A percentile compares a stretch with the other conserved stretches of the same genome.
Evolutionary conservation across 2,113 vertebrate genomes (phyloP).

Genomic region (Tenebrosternarchus preto): DNA sequence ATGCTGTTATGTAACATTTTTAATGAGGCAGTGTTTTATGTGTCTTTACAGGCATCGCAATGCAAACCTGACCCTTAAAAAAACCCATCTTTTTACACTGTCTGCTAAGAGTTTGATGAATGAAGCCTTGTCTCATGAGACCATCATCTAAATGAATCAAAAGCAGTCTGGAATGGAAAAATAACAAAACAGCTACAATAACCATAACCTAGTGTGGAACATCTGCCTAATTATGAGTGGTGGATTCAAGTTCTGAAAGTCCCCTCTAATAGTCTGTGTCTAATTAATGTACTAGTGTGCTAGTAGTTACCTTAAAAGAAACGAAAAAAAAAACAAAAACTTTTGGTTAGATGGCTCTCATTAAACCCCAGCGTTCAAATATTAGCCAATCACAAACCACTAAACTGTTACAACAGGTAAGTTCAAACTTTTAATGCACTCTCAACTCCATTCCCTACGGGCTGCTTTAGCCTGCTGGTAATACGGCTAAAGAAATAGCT

Average conservation of each 20-base stretch:
- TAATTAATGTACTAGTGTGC: background rate
- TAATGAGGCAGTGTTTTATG: conserved; percentile 30
- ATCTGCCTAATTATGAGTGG: conserved; percentile 21
- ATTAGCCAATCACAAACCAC: conserved; percentile 44
- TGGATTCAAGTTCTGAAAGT: conserved; percentile 3
- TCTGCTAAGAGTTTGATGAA: conserved; percentile 9
- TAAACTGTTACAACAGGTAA: conserved; percentile 47
- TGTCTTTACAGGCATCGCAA: conserved; percentile 21
- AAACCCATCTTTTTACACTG: conserved; percentile 20
- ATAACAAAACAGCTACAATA: background rate
- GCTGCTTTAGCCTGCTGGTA: conserved; percentile 53
- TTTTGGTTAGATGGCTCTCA: conserved; percentile 30
- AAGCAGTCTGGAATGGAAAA: background rate
- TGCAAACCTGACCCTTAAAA: conserved; percentile 23
- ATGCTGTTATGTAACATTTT: background rate
- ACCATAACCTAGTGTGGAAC: background rate
- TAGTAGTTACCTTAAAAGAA: background rate
- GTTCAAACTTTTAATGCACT: conserved; percentile 62
- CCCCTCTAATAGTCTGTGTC: background rate
- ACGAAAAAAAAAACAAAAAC: conserved; percentile 4
- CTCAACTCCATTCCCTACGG: conserved; percentile 59
- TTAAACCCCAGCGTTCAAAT: conserved; percentile 52
- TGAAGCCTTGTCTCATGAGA: conserved; percentile 2
- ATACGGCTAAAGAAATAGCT: conserved; percentile 67
- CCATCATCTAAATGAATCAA: conserved; percentile 16